phyloP scores from a whole-genome alignment of 2,888 invertebrate genomes.

The Parascotia fuliginaria region DNA sequence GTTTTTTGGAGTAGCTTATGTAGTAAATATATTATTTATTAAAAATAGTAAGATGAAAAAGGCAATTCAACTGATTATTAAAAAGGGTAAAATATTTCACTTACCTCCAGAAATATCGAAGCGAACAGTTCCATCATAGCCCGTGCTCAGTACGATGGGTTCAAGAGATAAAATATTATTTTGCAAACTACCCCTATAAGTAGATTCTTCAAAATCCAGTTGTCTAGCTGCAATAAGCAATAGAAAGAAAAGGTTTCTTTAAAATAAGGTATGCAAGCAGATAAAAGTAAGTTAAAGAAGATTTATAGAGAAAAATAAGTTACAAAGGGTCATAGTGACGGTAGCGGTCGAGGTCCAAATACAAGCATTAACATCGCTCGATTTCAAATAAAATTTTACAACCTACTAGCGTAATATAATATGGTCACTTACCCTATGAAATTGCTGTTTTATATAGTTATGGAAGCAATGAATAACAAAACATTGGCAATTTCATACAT shows the following conservation, averaged over 20 bases:
- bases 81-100: constrained; percentile 24
- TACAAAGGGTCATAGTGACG: neutral
- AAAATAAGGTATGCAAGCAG: constrained; percentile 10
- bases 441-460: no score
- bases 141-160: constrained; percentile 52
- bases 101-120: constrained; percentile 64
- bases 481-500: no score
- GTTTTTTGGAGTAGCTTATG: no score
- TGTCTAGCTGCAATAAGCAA: constrained; percentile 58
- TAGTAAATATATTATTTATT: no score
- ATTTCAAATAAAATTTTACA: no score
- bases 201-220: constrained; percentile 59
- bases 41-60: no score
- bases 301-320: no score
- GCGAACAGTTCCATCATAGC: constrained; percentile 54
- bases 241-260: constrained; percentile 21
- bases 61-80: neutral
- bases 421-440: no score
- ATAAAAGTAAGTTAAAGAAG: constrained; percentile 15
- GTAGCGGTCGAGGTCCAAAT: neutral
- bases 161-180: constrained; percentile 48
- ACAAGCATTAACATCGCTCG: no score
- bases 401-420: no score
- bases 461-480: no score
- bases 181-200: constrained; percentile 60